Percentiles rank a stretch among this genome's conserved stretches.
These are phyloP conservation scores for Mionectes olivaceus DNA, from an alignment of 2,797 vertebrate species.

Conservation along the genomic window DNA sequence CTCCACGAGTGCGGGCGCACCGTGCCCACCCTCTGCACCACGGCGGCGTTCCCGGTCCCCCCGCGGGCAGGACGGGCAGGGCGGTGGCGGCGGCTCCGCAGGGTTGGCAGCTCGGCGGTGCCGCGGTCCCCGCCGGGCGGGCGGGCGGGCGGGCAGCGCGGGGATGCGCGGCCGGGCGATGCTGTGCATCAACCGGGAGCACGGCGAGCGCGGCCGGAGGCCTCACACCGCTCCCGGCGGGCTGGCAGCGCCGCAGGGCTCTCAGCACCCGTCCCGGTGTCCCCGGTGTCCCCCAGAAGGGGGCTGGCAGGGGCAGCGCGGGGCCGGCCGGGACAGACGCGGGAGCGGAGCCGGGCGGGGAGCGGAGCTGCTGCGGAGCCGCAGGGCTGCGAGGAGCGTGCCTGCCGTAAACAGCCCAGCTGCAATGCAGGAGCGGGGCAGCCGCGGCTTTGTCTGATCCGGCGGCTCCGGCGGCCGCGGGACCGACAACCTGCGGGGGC, in stretches of 20 bases:
- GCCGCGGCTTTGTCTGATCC: constrained; percentile 41
- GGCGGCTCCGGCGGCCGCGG: background rate
- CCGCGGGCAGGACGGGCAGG: accelerated
- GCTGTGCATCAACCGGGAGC: background rate
- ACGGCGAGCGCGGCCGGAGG: accelerated
- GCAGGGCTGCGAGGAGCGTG: background rate
- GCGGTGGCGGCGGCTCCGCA: accelerated
- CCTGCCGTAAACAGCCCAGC: constrained; percentile 55
- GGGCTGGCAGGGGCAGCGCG: background rate
- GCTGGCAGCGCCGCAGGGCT: background rate
- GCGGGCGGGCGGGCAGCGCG: accelerated
- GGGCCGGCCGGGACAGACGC: background rate
- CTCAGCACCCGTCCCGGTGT: accelerated
- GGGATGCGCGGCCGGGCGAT: background rate
- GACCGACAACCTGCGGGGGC: background rate
- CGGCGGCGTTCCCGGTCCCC: accelerated
- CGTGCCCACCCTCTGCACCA: background rate
- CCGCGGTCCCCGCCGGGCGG: accelerated
- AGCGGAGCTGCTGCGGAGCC: background rate
- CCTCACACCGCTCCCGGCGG: accelerated
- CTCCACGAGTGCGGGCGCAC: accelerated
- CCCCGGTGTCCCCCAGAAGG: background rate
- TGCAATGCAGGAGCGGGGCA: constrained; percentile 69
- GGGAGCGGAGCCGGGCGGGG: background rate
- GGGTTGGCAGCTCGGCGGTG: background rate